Evolutionary conservation across 92 coral and sea anemone genomes (phyloP), one percentile per base, ranked within the genome.

Genomic region (Scolanthus callimorphus): DNA sequence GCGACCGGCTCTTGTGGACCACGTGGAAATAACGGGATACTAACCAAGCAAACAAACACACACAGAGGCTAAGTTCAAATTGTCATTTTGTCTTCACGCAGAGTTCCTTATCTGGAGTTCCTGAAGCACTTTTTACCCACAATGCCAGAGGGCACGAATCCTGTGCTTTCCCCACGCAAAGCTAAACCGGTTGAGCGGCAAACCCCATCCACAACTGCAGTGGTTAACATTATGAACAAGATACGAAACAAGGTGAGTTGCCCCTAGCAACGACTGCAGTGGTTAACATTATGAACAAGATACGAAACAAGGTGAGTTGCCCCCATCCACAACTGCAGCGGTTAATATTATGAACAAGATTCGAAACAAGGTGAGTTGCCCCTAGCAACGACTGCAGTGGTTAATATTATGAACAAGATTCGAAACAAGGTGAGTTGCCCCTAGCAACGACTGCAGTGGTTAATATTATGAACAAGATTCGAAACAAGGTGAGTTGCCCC

Each of bases 51-150:
- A 34, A 15, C 41, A 34, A 34, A 34, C 41, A 15, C 41, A 34
- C 41, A 15, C 6, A 34, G 8, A 34, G 15, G 6, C 41, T 6
- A 34, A 34, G 15, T n/a, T n/a, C n/a, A 6, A 34, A 34, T 61
- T 44, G 30, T 15, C 15, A 15, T 15, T 34, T 34, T 6, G 6
- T 34, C 15, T 34, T 34, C 41, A 6, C 41, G 11, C 59, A 85
- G 94, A 22, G 74, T 85, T 47, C 70, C 70, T 67, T 85, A 81
- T 71, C 49, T 70, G 49, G 94, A 85, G 15, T 85, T 85, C 60
- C 51, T 85, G 25, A 81, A 81, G 49, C 20, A 39, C 9, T 81
- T 70, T 28, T 81, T 85, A 4, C 94, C 94, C 70, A 70, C 78
- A 27, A 65, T 85, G 80, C 88, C 88, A 29, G 77, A 82, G 55